Evolutionary conservation across 2,113 vertebrate genomes (phyloP), one percentile per base, ranked within the genome.

Genomic region (Tetrao urogallus): DNA sequence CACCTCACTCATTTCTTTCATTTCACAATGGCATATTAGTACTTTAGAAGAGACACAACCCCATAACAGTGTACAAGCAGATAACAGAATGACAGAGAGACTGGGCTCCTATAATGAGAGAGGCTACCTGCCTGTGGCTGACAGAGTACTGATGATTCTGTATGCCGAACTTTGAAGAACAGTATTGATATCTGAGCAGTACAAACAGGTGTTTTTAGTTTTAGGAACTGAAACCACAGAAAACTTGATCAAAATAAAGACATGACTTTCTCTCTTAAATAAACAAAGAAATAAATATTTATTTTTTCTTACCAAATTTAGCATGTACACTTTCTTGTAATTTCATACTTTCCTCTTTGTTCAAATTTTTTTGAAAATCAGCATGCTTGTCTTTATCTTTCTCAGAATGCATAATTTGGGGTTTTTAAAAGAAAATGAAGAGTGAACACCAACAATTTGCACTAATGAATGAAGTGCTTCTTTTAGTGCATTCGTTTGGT

Each of bases 381-480:
- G 2, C 13, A 7, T 56, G 13, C 8, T 71, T 1, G 7, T 48
- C 56, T 82, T 81, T 0, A 1, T 80, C 36, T 88, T 74, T 78
- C 32, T 81, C 21, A 67, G 74, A 67, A 72, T 25, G 15, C 6
- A 0, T 36, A 30, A 11, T 3, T 72, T 22, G 4, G 7, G 43
- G 70, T 88, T 80, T 66, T 80, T 66, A 14, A 21, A 73, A 54
- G 20, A 57, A 82, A 70, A 85, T 65, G 15, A 73, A 86, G n/a
- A 5, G 3, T 40, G 24, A 86, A 34, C 5, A 42, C 34, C 8
- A 81, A 36, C 15, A 57, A 47, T 47, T 92, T 84, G 4, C 8
- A 10, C 5, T 70, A 25, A n/a, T 38, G 64, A 73, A 25, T 45
- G 19, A 90, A 92, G 10, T 9, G 7, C 24, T 82, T 43, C 36